Evolutionary conservation across 2,113 vertebrate genomes (phyloP).

Genomic region (Accipiter virgatus): DNA sequence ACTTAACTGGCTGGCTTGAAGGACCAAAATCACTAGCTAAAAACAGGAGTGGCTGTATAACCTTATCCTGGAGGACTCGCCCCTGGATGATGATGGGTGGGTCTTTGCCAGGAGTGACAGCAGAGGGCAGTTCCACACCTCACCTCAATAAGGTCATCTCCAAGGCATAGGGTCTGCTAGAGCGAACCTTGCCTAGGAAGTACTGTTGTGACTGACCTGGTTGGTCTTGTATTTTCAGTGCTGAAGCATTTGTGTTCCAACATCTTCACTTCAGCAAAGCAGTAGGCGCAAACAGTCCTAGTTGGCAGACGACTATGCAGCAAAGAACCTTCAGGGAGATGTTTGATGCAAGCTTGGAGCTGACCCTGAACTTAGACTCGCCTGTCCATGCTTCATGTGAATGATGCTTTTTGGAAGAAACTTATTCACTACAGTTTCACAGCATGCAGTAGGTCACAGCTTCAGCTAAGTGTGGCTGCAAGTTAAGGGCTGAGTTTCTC

Average conservation of each 20-base stretch:
- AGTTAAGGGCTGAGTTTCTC: not conserved
- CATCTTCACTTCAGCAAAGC: not conserved
- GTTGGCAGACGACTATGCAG: not conserved
- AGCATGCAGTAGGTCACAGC: not conserved
- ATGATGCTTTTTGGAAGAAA: not conserved
- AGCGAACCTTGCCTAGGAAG: not conserved
- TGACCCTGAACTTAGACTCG: not conserved
- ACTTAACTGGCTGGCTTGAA: not conserved
- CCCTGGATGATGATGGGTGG: not conserved
- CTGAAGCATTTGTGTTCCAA: not conserved
- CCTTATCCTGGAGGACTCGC: not conserved
- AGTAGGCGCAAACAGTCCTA: not conserved
- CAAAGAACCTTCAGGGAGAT: not conserved
- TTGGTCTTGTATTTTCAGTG: not conserved
- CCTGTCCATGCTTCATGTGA: not conserved
- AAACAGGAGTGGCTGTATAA: not conserved
- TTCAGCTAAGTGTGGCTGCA: not conserved
- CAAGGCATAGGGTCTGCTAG: not conserved
- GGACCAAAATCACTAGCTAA: not conserved
- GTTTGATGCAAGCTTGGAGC: not conserved
- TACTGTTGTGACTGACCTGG: not conserved
- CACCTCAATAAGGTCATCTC: not conserved
- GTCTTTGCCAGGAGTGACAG: not conserved
- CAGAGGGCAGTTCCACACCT: not conserved
- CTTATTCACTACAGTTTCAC: not conserved